These are phyloP conservation scores for Epinotia bilunana DNA, from an alignment of 2,888 invertebrate genomes.

Conservation along the genomic window DNA sequence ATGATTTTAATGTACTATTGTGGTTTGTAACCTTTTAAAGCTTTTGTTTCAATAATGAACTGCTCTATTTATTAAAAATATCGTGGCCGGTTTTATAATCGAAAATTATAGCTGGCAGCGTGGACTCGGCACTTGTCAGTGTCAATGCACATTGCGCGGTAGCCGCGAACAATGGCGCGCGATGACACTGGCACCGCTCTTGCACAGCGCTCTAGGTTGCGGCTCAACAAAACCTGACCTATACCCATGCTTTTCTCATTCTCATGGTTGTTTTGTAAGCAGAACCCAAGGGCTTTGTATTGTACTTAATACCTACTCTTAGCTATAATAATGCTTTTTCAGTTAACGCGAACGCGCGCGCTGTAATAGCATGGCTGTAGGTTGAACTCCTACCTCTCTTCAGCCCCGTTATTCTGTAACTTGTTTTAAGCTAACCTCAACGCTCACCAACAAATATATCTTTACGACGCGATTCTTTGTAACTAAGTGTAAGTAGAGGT, in stretches of 20 bases:
- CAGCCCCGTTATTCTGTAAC: too few species aligned
- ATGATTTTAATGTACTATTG: too few species aligned
- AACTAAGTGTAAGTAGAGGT: too few species aligned
- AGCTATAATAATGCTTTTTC: too few species aligned
- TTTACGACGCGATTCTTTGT: too few species aligned
- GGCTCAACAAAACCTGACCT: neutral
- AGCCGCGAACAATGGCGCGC: neutral
- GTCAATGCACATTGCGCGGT: neutral
- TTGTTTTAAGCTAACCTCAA: too few species aligned
- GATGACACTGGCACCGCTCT: neutral
- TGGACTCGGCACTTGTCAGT: neutral
- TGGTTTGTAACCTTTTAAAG: too few species aligned
- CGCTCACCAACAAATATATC: too few species aligned
- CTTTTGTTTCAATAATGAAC: too few species aligned
- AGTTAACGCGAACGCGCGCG: neutral
- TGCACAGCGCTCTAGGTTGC: neutral
- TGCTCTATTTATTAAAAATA: neutral
- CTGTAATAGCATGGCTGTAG: too few species aligned
- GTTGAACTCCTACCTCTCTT: too few species aligned
- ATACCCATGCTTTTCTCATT: conserved; percentile 6
- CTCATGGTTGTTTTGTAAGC: neutral
- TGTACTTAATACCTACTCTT: too few species aligned
- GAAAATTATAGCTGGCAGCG: neutral
- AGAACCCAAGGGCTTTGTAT: neutral
- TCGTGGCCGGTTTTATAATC: neutral